Percentiles rank a stretch among this genome's conserved stretches.
Conservation (phyloP, 1,140 invertebrate species). For the Venustaconcha ellipsiformis region DNA sequence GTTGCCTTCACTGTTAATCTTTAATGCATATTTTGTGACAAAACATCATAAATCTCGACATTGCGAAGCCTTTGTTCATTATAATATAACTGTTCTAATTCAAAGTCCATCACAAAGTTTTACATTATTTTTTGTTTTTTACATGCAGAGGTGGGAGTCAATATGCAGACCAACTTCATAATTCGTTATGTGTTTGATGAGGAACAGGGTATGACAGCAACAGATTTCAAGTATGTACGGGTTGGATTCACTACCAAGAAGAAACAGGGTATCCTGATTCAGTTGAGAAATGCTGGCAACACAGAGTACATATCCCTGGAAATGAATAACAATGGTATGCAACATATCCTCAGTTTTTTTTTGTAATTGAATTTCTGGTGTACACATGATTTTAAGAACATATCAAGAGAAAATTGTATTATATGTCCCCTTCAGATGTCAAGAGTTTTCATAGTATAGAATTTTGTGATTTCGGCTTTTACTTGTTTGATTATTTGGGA, state of each 20-base stretch:
- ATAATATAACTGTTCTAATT: background rate
- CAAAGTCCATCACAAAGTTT: background rate
- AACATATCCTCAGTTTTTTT: background rate
- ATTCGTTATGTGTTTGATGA: constrained; percentile 91
- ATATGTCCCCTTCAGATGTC: no score
- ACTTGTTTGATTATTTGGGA: no score
- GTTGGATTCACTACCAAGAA: constrained; percentile 95
- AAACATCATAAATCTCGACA: no score
- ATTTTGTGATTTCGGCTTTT: no score
- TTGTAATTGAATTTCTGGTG: no score
- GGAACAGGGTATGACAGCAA: constrained; percentile 61
- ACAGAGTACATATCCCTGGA: constrained; percentile 93
- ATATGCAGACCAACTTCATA: constrained; percentile 87
- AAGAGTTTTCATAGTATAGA: no score
- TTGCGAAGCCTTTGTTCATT: no score
- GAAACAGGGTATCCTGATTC: constrained; percentile 92
- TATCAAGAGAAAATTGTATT: no score
- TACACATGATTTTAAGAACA: no score
- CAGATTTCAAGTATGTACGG: constrained; percentile 76
- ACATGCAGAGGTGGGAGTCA: constrained; percentile 92
- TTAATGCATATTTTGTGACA: no score
- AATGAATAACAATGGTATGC: constrained; percentile 91
- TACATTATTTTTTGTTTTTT: background rate
- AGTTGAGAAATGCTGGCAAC: constrained; percentile 72
- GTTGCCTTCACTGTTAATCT: no score